phyloP scores from a whole-genome alignment of 2,888 invertebrate genomes.

The Netelia fuscicornis region DNA sequence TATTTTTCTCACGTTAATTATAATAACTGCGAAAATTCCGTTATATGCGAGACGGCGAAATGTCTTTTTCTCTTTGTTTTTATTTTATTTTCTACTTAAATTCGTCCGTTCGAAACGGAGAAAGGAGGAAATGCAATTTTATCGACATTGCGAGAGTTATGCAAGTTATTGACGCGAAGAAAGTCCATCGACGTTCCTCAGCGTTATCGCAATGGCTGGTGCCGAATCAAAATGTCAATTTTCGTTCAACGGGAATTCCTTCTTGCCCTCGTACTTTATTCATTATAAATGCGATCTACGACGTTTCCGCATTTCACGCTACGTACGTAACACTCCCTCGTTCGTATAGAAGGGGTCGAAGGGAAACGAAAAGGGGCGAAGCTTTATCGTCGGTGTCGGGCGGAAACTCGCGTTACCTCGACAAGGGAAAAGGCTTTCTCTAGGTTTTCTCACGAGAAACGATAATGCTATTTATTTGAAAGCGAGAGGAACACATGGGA shows the following conservation, averaged over 20 bases:
- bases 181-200: slow-evolving; percentile 9
- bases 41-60: background rate
- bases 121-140: slow-evolving; percentile 5
- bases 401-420: slow-evolving; percentile 19
- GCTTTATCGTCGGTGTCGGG: slow-evolving; percentile 4
- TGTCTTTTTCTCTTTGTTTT: background rate
- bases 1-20: too few relatives aligned
- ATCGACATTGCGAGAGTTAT: slow-evolving; percentile 2
- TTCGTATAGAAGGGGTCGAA: background rate
- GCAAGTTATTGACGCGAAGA: slow-evolving; percentile 29
- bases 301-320: slow-evolving; percentile 44
- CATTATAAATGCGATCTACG: slow-evolving; percentile 42
- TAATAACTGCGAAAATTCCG: too few relatives aligned
- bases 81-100: background rate
- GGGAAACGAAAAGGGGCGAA: slow-evolving; percentile 3
- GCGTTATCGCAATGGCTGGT: background rate
- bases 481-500: slow-evolving; percentile 6
- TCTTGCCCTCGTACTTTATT: slow-evolving; percentile 35
- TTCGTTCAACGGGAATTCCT: slow-evolving; percentile 9
- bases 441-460: slow-evolving; percentile 18
- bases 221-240: slow-evolving; percentile 35
- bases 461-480: slow-evolving; percentile 60
- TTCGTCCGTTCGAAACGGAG: slow-evolving; percentile 2
- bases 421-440: slow-evolving; percentile 19
- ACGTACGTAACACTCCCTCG: slow-evolving; percentile 3